phyloP scores from a whole-genome alignment of 1,140 invertebrate species.

The Megalopta genalis region DNA sequence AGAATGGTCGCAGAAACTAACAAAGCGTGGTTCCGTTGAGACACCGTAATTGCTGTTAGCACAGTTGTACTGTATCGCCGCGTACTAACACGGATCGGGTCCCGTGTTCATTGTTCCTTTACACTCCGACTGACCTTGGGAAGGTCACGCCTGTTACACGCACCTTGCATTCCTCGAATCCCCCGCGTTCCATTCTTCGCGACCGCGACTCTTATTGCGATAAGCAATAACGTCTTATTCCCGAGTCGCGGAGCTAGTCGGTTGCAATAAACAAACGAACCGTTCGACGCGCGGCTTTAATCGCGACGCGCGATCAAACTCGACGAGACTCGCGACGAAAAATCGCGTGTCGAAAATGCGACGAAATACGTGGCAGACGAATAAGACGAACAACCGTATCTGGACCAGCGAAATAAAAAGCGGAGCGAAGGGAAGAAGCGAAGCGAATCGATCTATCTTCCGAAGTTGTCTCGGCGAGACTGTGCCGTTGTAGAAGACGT shows the following conservation, averaged over 20 bases:
- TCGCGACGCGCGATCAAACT: too few species aligned
- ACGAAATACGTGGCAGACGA: not conserved
- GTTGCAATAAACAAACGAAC: not conserved
- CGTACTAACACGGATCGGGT: conserved; percentile 31
- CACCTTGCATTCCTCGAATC: conserved; percentile 55
- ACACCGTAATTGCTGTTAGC: conserved; percentile 26
- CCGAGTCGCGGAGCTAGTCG: not conserved
- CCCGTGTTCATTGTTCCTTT: conserved; percentile 69
- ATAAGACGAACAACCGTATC: not conserved
- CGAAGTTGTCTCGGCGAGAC: not conserved
- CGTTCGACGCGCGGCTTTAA: not conserved
- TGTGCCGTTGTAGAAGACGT: not conserved
- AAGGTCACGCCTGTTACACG: conserved; percentile 71
- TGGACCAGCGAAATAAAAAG: not conserved
- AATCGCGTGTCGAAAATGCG: too few species aligned
- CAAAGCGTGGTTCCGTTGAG: not conserved
- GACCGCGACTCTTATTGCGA: conserved; percentile 26
- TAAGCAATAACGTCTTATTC: conserved; percentile 36
- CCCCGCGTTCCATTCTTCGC: conserved; percentile 42
- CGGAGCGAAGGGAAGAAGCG: not conserved
- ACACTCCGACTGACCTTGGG: conserved; percentile 69
- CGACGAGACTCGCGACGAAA: too few species aligned
- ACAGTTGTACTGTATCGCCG: conserved; percentile 28
- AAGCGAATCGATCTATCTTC: conserved; percentile 21
- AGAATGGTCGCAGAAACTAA: not conserved